Evolutionary conservation across 2,113 vertebrate genomes (phyloP), one percentile per base, ranked within the genome.

Genomic region (Alectura lathami): DNA sequence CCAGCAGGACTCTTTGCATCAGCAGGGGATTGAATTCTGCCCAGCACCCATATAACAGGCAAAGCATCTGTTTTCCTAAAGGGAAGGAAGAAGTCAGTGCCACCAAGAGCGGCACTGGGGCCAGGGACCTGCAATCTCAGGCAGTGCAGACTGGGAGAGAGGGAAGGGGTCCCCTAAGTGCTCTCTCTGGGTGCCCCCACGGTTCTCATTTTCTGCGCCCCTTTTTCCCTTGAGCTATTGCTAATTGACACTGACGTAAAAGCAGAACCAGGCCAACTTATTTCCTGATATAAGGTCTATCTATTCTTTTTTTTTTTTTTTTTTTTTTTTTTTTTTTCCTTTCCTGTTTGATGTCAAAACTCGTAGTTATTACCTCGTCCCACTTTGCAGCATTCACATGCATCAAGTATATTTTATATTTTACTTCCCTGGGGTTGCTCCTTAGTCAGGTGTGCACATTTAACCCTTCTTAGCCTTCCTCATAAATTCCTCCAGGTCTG

Each of bases 321-420:
- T 75, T 77, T 32, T n/a, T n/a, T 29, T 20, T 69, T 74, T 17
- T 21, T 64, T 29, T 32, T 83, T 73, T 60, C 43, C 29, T 75
- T 77, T 32, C 67, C 24, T n/a, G 23, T 91, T 96, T 83, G 68
- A 53, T 81, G 56, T 89, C 57, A 27, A 81, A 83, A 78, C 34
- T 88, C 38, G 11, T 48, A 40, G 38, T 63, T 96, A 77, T 78
- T 88, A 38, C 64, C 30, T 86, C 48, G 22, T 75, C 57, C 83
- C 17, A 53, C 68, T 79, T 67, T 63, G 34, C 40, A 64, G 43
- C 36, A 36, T 75, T 86, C 68, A 60, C 56, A 45, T 78, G 34
- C 20, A 62, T 95, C 87, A 86, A 76, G 50, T 59, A 22, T 59
- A 48, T 85, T 82, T 78, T 83, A 24, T 23, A 91, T 16, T 60